A percentile compares a stretch with the other conserved stretches of the same genome.
Evolutionary conservation across 1,140 invertebrate species (phyloP).

Genomic region (Lutraria rhynchaena): DNA sequence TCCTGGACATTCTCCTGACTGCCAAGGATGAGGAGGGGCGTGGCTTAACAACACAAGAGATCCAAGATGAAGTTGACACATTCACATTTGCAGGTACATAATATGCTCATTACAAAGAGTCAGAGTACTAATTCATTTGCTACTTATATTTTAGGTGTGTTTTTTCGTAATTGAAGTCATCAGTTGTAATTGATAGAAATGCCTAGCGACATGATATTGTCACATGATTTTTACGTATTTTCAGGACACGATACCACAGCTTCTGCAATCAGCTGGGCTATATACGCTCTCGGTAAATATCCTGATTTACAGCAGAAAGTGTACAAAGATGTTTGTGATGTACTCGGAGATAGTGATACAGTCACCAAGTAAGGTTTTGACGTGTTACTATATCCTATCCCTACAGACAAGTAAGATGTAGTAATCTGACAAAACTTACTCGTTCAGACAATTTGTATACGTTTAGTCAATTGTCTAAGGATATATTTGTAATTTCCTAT

Average conservation of each 20-base stretch:
- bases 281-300: slow-evolving; percentile 56
- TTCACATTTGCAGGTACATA: slow-evolving; percentile 74
- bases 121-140: too few relatives aligned
- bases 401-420: too few relatives aligned
- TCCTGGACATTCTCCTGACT: slow-evolving; percentile 56
- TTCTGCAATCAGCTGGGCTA: slow-evolving; percentile 53
- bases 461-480: too few relatives aligned
- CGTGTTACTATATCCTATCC: too few relatives aligned
- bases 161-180: too few relatives aligned
- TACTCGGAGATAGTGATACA: slow-evolving; percentile 42
- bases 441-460: too few relatives aligned
- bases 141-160: too few relatives aligned
- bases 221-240: not conserved
- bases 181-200: not conserved
- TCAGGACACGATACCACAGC: slow-evolving; percentile 46
- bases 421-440: too few relatives aligned
- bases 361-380: slow-evolving; percentile 54
- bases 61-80: slow-evolving; percentile 64
- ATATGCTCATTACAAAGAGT: too few relatives aligned
- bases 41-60: slow-evolving; percentile 55
- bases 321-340: slow-evolving; percentile 51
- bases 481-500: too few relatives aligned
- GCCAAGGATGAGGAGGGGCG: slow-evolving; percentile 57
- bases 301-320: slow-evolving; percentile 62
- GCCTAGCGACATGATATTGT: not conserved